These are phyloP conservation scores for Macrosteles quadrilineatus DNA, from an alignment of 1,140 invertebrate species.

Conservation along the genomic window DNA sequence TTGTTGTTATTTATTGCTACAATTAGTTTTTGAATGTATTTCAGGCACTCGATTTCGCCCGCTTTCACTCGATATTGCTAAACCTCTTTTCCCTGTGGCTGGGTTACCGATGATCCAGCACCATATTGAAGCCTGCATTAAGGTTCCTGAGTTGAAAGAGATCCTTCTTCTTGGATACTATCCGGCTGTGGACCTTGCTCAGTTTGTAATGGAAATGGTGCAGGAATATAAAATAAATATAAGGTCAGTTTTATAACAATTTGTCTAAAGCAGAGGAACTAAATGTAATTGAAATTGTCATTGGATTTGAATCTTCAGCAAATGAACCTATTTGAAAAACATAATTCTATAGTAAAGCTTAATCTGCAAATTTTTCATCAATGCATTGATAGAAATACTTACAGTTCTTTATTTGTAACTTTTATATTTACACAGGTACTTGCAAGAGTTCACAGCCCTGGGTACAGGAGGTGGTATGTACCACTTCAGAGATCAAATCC, in stretches of 20 bases:
- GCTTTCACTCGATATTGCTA: conserved; percentile 93
- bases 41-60: conserved; percentile 95
- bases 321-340: no score
- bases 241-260: conserved; percentile 61
- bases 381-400: no score
- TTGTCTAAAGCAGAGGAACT: no score
- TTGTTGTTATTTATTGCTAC: background rate
- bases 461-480: conserved; percentile 97
- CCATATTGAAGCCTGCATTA: conserved; percentile 92
- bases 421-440: conserved; percentile 65
- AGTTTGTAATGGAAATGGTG: conserved; percentile 84
- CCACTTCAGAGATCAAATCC: conserved; percentile 96
- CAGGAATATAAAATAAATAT: conserved; percentile 81
- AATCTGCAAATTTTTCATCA: no score
- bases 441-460: conserved; percentile 92
- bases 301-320: no score
- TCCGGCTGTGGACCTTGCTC: conserved; percentile 73
- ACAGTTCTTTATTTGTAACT: no score
- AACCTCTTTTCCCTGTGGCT: conserved; percentile 96
- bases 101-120: conserved; percentile 95
- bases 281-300: no score
- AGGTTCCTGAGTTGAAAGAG: conserved; percentile 79
- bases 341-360: no score
- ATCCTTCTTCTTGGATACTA: conserved; percentile 95
- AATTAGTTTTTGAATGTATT: conserved; percentile 37